Evolutionary conservation across 2,113 vertebrate species (phyloP).

Genomic region (Oriolus oriolus): DNA sequence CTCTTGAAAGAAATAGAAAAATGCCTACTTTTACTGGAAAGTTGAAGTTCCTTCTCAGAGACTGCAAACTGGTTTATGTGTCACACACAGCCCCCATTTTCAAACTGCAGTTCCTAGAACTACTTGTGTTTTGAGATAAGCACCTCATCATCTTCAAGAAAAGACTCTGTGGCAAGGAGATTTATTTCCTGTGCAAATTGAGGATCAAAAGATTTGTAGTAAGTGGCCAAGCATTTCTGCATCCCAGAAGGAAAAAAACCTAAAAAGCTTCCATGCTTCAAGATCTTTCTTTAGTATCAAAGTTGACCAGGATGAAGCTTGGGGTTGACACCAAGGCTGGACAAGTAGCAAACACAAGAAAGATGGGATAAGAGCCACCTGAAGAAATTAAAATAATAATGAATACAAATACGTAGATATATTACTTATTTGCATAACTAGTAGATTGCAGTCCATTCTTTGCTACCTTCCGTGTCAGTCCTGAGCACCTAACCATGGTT

Average conservation of each 20-base stretch:
- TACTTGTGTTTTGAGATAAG: neutral
- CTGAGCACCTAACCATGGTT: neutral
- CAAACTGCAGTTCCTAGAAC: neutral
- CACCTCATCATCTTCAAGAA: neutral
- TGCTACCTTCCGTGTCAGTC: neutral
- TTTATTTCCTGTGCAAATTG: too few relatives aligned
- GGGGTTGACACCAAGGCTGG: neutral
- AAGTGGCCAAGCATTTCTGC: neutral
- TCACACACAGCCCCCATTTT: neutral
- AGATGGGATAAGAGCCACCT: neutral
- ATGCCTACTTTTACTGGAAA: neutral
- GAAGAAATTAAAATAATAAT: neutral
- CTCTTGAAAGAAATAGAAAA: neutral
- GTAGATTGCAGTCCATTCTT: neutral
- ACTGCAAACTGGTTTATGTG: neutral
- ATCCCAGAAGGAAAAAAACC: neutral
- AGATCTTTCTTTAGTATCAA: neutral
- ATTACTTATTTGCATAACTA: neutral
- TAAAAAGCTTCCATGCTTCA: neutral
- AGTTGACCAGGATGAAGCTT: neutral
- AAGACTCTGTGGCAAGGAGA: neutral
- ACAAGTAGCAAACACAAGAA: neutral
- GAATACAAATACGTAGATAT: neutral
- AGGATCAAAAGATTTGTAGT: neutral
- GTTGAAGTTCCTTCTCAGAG: neutral